Conservation (phyloP, 2,888 invertebrate genomes). For the Blomia tropicalis region DNA sequence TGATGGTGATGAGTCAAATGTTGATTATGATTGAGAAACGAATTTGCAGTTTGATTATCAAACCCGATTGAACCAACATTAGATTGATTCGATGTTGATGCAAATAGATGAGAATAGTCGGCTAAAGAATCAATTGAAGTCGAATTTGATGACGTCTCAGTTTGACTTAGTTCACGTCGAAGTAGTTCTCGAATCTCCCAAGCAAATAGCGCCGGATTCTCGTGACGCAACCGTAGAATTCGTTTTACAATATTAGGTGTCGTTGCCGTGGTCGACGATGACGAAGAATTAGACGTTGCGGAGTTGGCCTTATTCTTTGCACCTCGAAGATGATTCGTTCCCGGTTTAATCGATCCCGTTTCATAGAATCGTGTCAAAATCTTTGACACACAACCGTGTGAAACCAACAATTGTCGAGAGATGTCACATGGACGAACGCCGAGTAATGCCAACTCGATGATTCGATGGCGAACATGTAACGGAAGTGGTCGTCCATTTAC, state of each 20-base stretch:
- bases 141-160: constrained; percentile 38
- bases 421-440: constrained; percentile 93
- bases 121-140: constrained; percentile 48
- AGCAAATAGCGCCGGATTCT: constrained; percentile 88
- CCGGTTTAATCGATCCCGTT: constrained; percentile 44
- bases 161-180: constrained; percentile 42
- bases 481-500: constrained; percentile 94
- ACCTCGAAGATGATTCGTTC: constrained; percentile 20
- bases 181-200: constrained; percentile 88
- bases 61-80: background rate
- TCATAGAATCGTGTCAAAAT: constrained; percentile 90
- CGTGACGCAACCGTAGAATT: constrained; percentile 79
- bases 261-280: constrained; percentile 58
- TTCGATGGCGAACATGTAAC: constrained; percentile 76
- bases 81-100: background rate
- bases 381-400: constrained; percentile 93
- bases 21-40: background rate
- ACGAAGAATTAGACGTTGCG: constrained; percentile 24
- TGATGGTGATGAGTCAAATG: no score
- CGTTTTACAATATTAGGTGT: constrained; percentile 88
- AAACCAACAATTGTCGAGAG: constrained; percentile 79
- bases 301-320: background rate
- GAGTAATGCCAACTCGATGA: constrained; percentile 81
- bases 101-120: constrained; percentile 53
- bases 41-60: background rate